phyloP scores from a whole-genome alignment of 2,797 vertebrate genomes.

The Toxotes lorentzi region DNA sequence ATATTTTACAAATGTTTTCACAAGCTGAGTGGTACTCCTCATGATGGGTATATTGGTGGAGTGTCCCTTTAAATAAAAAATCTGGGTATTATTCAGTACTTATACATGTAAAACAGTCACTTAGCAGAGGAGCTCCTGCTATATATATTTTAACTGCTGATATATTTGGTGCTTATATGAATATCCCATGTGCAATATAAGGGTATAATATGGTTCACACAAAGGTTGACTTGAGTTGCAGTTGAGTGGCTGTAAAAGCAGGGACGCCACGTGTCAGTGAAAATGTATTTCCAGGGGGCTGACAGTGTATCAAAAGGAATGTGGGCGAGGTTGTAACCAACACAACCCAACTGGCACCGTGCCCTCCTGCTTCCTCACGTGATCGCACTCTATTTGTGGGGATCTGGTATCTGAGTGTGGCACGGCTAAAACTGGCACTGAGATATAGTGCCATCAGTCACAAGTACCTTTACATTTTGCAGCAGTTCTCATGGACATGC shows the following conservation, averaged over 20 bases:
- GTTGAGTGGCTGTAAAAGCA: conserved; percentile 52
- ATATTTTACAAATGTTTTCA: background rate
- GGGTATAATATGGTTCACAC: conserved; percentile 32
- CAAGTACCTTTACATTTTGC: conserved; percentile 34
- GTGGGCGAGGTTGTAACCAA: conserved; percentile 74
- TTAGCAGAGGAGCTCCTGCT: conserved; percentile 9
- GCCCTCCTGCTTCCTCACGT: conserved; percentile 64
- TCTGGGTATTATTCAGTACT: background rate
- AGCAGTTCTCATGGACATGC: conserved; percentile 14
- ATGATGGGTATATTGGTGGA: too few species aligned
- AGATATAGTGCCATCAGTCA: conserved; percentile 39
- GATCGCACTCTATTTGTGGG: conserved; percentile 74
- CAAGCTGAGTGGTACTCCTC: background rate
- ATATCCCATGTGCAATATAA: conserved; percentile 18
- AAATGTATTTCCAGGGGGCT: conserved; percentile 77
- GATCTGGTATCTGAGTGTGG: conserved; percentile 54
- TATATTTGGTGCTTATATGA: conserved; percentile 37
- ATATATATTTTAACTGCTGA: conserved; percentile 11
- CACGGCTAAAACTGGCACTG: conserved; percentile 52
- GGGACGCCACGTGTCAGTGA: conserved; percentile 52
- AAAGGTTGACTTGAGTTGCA: conserved; percentile 54
- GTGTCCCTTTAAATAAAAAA: background rate
- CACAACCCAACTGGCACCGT: conserved; percentile 70
- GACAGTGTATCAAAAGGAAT: conserved; percentile 74
- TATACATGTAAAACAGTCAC: background rate